Percentiles rank a stretch among this genome's conserved stretches.
These are phyloP conservation scores for Brachionus calyciflorus DNA, from an alignment of 1,140 invertebrate genomes.

Conservation along the genomic window DNA sequence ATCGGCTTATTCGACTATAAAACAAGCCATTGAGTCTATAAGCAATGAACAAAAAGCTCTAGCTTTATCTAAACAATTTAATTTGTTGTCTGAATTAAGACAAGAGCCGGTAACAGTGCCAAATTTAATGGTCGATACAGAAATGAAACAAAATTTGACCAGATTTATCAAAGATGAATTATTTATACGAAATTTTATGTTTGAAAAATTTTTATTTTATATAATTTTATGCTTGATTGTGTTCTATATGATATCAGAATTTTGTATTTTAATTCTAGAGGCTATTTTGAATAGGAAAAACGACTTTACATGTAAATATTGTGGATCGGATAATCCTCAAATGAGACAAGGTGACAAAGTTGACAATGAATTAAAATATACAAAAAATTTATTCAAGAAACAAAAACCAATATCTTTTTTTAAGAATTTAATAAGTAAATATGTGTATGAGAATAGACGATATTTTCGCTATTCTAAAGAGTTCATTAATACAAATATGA, in stretches of 20 bases:
- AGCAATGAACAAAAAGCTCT: not conserved
- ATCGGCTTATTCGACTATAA: slow-evolving; percentile 2
- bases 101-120: no score
- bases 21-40: not conserved
- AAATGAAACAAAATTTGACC: slow-evolving; percentile 1
- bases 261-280: not conserved
- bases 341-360: not conserved
- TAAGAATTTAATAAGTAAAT: not conserved
- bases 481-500: slow-evolving; percentile 35
- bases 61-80: no score
- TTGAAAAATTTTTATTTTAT: slow-evolving; percentile 42
- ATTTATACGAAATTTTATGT: slow-evolving; percentile 39
- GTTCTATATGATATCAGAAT: slow-evolving; percentile 27
- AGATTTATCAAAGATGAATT: not conserved
- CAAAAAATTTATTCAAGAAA: not conserved
- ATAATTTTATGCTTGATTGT: slow-evolving; percentile 17
- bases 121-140: no score
- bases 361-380: slow-evolving; percentile 30
- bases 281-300: not conserved
- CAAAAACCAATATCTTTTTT: slow-evolving; percentile 12
- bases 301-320: not conserved
- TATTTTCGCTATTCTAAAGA: slow-evolving; percentile 42
- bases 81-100: no score
- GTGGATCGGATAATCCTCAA: not conserved
- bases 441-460: slow-evolving; percentile 22